A percentile compares a stretch with the other conserved stretches of the same genome.
These are phyloP conservation scores for Microcebus ravelobensis DNA, from an alignment of 2,113 vertebrate species.

Conservation along the genomic window DNA sequence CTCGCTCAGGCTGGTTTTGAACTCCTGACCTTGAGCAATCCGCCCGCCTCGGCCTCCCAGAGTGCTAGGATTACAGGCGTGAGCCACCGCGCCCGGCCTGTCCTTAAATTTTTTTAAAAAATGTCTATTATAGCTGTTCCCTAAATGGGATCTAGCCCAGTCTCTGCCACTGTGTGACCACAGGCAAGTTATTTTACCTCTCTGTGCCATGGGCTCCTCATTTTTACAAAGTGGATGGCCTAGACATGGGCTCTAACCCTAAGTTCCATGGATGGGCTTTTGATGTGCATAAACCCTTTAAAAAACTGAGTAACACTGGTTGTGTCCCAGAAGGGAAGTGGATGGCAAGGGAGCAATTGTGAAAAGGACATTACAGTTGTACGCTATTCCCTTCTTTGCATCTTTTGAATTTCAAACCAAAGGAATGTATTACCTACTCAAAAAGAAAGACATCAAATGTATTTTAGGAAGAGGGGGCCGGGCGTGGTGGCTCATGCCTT, in stretches of 20 bases:
- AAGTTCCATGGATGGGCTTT: background rate
- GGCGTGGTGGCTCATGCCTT: too few relatives aligned
- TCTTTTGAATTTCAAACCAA: constrained; percentile 29
- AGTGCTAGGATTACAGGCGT: too few relatives aligned
- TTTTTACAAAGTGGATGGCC: background rate
- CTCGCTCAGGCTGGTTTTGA: too few relatives aligned
- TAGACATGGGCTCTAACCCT: background rate
- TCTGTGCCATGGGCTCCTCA: background rate
- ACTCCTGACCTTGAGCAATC: too few relatives aligned
- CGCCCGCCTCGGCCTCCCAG: too few relatives aligned
- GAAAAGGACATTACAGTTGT: background rate
- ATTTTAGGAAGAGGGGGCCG: background rate
- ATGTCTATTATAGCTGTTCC: background rate
- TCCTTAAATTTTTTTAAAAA: background rate
- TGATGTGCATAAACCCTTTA: background rate
- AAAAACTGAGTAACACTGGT: background rate
- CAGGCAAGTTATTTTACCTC: background rate
- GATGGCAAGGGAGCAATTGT: background rate
- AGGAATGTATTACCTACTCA: background rate
- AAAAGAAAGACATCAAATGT: constrained; percentile 18
- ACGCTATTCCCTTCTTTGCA: background rate
- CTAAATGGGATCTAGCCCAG: background rate
- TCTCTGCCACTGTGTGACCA: background rate
- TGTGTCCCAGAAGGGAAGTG: background rate
- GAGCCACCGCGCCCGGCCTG: too few relatives aligned